Evolutionary conservation across 2,113 vertebrate species (phyloP).

Genomic region (Bujurquina vittata): DNA sequence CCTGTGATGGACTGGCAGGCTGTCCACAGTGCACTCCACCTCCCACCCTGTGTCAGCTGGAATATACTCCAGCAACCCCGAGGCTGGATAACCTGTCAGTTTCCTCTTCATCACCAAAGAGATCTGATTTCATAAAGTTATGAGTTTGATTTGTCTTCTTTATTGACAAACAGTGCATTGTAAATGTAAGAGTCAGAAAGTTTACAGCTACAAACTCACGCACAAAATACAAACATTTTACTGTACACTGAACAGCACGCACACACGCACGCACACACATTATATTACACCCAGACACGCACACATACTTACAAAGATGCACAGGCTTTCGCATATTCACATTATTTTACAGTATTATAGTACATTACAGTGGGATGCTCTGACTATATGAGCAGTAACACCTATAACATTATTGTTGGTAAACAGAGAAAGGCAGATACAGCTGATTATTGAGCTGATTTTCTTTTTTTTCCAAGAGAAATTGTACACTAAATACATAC

Average conservation of each 20-base stretch:
- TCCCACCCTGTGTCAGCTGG: neutral
- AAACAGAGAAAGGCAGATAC: conserved; percentile 62
- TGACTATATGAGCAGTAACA: conserved; percentile 55
- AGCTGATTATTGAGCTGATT: conserved; percentile 51
- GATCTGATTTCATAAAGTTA: neutral
- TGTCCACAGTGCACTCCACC: neutral
- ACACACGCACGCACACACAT: neutral
- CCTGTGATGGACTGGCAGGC: neutral
- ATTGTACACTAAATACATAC: conserved; percentile 46
- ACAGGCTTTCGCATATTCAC: conserved; percentile 49
- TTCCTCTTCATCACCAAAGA: neutral
- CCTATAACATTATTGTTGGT: conserved; percentile 55
- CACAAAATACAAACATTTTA: conserved; percentile 81
- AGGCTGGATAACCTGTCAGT: neutral
- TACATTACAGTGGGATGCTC: conserved; percentile 66
- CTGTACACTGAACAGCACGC: conserved; percentile 73
- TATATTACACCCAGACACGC: conserved; percentile 30
- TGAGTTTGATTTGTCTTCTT: conserved; percentile 67
- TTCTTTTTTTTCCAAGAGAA: conserved; percentile 26
- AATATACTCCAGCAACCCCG: neutral
- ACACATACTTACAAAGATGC: conserved; percentile 27
- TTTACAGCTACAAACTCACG: conserved; percentile 81
- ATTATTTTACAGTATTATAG: conserved; percentile 70
- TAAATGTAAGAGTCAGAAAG: conserved; percentile 83
- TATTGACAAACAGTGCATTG: conserved; percentile 82